These are phyloP conservation scores for Nylanderia fulva DNA, from an alignment of 1,140 invertebrate species.

Conservation along the genomic window DNA sequence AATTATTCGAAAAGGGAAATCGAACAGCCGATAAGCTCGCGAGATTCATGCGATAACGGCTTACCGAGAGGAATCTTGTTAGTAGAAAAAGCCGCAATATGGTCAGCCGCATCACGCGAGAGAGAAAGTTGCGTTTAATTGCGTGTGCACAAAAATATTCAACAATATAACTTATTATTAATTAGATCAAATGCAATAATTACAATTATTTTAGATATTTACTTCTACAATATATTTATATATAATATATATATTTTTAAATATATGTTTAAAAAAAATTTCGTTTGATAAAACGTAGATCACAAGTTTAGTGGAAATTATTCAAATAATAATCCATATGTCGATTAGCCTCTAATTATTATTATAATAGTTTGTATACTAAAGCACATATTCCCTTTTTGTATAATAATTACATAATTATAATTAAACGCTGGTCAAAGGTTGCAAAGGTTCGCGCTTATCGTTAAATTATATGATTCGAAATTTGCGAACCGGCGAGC, in stretches of 20 bases:
- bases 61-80: neutral
- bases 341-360: conserved; percentile 12
- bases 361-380: neutral
- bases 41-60: conserved; percentile 31
- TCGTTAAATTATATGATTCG: neutral
- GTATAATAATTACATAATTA: conserved; percentile 33
- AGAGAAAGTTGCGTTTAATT: neutral
- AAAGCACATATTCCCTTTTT: neutral
- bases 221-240: neutral
- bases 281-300: neutral
- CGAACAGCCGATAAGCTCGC: conserved; percentile 26
- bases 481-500: neutral
- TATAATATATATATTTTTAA: too few relatives aligned
- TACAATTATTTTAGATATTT: neutral
- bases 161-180: neutral
- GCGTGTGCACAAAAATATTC: too few relatives aligned
- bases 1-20: conserved; percentile 32
- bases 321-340: neutral
- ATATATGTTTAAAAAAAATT: neutral
- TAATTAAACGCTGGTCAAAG: conserved; percentile 28
- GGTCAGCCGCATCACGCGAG: neutral
- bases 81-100: neutral
- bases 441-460: neutral
- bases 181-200: neutral
- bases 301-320: neutral